These are phyloP conservation scores for Marmota flaviventris DNA, from an alignment of 2,113 vertebrate genomes.

Conservation along the genomic window DNA sequence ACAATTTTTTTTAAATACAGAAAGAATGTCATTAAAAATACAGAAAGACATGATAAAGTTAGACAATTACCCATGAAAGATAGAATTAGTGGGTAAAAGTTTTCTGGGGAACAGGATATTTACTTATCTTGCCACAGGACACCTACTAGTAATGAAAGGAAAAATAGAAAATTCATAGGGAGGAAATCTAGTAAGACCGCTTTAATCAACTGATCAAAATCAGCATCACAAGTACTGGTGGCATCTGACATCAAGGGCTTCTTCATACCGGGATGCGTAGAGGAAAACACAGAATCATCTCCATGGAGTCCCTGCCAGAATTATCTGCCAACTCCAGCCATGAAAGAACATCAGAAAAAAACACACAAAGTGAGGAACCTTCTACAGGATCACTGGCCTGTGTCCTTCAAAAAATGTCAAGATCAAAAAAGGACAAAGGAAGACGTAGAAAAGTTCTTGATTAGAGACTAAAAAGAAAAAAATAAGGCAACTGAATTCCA, in stretches of 20 bases:
- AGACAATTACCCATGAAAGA: not conserved
- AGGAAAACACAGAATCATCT: not conserved
- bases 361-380: not conserved
- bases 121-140: not conserved
- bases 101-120: not conserved
- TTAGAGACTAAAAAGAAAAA: not conserved
- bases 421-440: not conserved
- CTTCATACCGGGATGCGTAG: not conserved
- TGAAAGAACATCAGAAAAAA: not conserved
- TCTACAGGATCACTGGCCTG: not conserved
- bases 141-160: not conserved
- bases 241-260: too few relatives aligned
- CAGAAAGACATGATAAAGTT: not conserved
- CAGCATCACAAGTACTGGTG: not conserved
- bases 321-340: not conserved
- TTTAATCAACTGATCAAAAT: not conserved
- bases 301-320: not conserved
- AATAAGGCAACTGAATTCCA: not conserved
- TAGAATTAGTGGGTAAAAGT: not conserved
- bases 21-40: not conserved
- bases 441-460: not conserved
- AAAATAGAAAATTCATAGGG: not conserved
- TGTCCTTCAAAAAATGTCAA: not conserved
- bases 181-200: not conserved
- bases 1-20: too few relatives aligned